Evolutionary conservation across 2,113 vertebrate species (phyloP), one percentile per base, ranked within the genome.

Genomic region (Lutjanus erythropterus): DNA sequence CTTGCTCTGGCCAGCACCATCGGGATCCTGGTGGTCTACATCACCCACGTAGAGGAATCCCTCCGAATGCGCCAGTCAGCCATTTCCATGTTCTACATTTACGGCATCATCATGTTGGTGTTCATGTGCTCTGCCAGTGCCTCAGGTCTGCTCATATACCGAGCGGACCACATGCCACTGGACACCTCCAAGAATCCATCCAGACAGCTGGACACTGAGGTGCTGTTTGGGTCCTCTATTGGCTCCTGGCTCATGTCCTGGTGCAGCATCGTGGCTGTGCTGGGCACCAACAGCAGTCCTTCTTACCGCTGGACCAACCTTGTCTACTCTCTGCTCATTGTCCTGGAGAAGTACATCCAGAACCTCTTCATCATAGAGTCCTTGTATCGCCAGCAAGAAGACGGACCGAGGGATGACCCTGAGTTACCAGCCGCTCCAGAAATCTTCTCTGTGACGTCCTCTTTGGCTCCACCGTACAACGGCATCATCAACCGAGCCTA

Each of bases 181-280:
- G 98, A 99, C 59, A 95, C 95, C 49, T 94, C 96, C 18, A 96
- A 96, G 74, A 98, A 97, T 85, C 97, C 98, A 0, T 96, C 97
- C 9, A 94, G 98, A 58, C 96, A 97, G 69, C 93, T 99, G 82
- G 98, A 99, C 59, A 93, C 93, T 0, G 96, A 97, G 60, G 94
- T 99, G 39, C 88, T 99, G 77, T 96, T 97, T 77, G 96, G 96
- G 60, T 96, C 98, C 0, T 97, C 98, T 0, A 94, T 96, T 0
- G 97, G 97, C 31, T 97, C 98, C 69, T 99, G 97, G 98, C 92
- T 99, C 18, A 95, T 99, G 71, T 98, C 97, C n/a, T 99, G 98
- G 97, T 98, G 98, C 81, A 98, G 97, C 0, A 92, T 99, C 44
- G 88, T 99, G 0, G 96, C 98, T 12, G 93, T 96, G 12, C 78